phyloP scores from a whole-genome alignment of 2,888 invertebrate species.

The Rotaria socialis region DNA sequence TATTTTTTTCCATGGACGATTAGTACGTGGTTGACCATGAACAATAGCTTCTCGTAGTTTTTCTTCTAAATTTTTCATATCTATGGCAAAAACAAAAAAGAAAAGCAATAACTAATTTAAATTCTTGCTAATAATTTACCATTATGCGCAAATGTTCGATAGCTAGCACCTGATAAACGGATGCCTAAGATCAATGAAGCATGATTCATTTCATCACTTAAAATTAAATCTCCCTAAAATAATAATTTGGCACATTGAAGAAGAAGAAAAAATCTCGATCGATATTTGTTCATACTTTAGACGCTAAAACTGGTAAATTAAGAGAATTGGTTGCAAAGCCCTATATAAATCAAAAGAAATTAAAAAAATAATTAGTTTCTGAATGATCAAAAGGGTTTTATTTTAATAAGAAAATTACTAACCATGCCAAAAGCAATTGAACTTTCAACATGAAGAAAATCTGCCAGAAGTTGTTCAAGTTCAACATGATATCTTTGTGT shows the following conservation, averaged over 20 bases:
- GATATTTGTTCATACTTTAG: conserved; percentile 59
- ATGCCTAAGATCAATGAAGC: conserved; percentile 90
- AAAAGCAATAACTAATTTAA: not conserved
- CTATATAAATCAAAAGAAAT: not conserved
- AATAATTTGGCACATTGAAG: conserved; percentile 57
- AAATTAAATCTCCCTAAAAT: conserved; percentile 65
- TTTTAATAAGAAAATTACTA: not conserved
- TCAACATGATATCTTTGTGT: conserved; percentile 67
- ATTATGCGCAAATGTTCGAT: conserved; percentile 73
- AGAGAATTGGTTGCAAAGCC: conserved; percentile 95
- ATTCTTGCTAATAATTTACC: conserved; percentile 52
- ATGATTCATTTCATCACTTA: conserved; percentile 95
- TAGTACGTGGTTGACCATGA: conserved; percentile 72
- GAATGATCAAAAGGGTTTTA: too few species aligned
- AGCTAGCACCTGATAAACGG: conserved; percentile 76
- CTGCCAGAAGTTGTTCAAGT: conserved; percentile 76
- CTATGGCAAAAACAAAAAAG: conserved; percentile 60
- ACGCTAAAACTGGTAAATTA: conserved; percentile 79
- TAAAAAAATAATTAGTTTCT: too few species aligned
- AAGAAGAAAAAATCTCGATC: not conserved
- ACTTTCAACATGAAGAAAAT: conserved; percentile 84
- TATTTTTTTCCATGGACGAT: conserved; percentile 81
- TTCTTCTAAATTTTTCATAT: conserved; percentile 75
- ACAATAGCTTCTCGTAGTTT: conserved; percentile 72
- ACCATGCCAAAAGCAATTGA: conserved; percentile 88